Conservation (phyloP, 2,797 vertebrate genomes). For the Acestrorhynchus altus region DNA sequence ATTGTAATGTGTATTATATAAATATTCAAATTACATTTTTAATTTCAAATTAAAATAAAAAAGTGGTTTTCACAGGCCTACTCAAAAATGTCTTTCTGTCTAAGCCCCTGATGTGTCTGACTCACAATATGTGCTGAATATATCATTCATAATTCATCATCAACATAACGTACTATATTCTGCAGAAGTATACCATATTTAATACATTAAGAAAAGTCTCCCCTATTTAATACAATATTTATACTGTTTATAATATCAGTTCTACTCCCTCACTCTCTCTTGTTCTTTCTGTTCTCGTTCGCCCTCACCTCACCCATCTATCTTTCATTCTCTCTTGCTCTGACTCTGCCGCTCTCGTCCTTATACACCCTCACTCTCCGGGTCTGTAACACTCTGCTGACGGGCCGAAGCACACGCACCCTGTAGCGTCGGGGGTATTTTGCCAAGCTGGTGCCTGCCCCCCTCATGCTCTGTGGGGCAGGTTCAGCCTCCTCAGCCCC, state of each 20-base stretch:
- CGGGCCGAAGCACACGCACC: conserved; percentile 41
- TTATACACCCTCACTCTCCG: conserved; percentile 71
- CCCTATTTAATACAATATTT: conserved; percentile 7
- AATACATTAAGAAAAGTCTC: background rate
- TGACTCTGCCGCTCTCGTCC: conserved; percentile 54
- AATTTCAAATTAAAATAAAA: background rate
- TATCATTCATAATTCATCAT: background rate
- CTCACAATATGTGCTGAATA: background rate
- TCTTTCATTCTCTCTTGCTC: conserved; percentile 58
- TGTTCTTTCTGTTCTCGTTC: conserved; percentile 1
- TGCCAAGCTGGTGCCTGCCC: conserved; percentile 56
- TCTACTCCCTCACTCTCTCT: background rate
- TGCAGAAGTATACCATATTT: conserved; percentile 21
- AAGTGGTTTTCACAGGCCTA: background rate
- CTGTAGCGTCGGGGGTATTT: conserved; percentile 52
- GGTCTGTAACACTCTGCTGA: conserved; percentile 66
- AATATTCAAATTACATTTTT: too few relatives aligned
- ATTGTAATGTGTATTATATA: too few relatives aligned
- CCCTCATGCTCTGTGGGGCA: conserved; percentile 59
- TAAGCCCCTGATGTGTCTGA: background rate
- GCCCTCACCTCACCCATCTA: conserved; percentile 56
- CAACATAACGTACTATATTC: conserved; percentile 5
- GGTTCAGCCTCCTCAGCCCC: conserved; percentile 42
- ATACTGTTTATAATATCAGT: background rate
- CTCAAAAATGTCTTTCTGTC: background rate